Evolutionary conservation across 2,113 vertebrate genomes (phyloP).

Genomic region (Psettodes erumei): DNA sequence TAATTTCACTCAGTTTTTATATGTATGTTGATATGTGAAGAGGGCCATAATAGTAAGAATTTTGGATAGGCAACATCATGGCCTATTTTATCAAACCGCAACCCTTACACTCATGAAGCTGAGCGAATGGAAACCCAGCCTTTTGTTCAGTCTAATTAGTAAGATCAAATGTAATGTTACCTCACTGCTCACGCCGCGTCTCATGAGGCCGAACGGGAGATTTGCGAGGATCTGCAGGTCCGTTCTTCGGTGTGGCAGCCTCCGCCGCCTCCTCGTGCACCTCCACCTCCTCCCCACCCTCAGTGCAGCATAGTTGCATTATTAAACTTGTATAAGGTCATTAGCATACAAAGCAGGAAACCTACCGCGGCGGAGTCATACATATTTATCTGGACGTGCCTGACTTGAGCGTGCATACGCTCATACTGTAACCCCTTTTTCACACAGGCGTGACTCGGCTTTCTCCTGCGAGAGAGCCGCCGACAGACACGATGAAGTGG

Average conservation of each 20-base stretch:
- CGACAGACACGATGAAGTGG: constrained; percentile 33
- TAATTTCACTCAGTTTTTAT: not conserved
- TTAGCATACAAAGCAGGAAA: constrained; percentile 82
- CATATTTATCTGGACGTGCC: constrained; percentile 77
- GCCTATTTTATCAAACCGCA: constrained; percentile 10
- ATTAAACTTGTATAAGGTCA: constrained; percentile 80
- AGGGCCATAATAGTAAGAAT: not conserved
- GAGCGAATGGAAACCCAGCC: constrained; percentile 23
- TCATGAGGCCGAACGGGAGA: constrained; percentile 33
- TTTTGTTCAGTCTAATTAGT: constrained; percentile 48
- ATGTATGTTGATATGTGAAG: constrained; percentile 1
- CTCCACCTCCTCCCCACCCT: constrained; percentile 42
- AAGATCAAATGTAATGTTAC: constrained; percentile 60
- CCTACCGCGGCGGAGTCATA: constrained; percentile 69
- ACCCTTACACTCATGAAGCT: not conserved
- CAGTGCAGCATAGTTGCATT: constrained; percentile 61
- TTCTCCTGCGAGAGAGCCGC: constrained; percentile 28
- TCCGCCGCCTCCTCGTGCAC: constrained; percentile 1
- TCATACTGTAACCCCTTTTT: constrained; percentile 60
- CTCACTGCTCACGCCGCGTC: constrained; percentile 40
- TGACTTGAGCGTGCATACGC: constrained; percentile 51
- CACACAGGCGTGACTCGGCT: constrained; percentile 40
- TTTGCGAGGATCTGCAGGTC: constrained; percentile 23
- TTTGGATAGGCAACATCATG: no score
- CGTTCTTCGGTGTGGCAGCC: constrained; percentile 19